These are phyloP conservation scores for Drosophila fuyamai DNA, from an alignment of 1,140 invertebrate genomes.

Conservation along the genomic window DNA sequence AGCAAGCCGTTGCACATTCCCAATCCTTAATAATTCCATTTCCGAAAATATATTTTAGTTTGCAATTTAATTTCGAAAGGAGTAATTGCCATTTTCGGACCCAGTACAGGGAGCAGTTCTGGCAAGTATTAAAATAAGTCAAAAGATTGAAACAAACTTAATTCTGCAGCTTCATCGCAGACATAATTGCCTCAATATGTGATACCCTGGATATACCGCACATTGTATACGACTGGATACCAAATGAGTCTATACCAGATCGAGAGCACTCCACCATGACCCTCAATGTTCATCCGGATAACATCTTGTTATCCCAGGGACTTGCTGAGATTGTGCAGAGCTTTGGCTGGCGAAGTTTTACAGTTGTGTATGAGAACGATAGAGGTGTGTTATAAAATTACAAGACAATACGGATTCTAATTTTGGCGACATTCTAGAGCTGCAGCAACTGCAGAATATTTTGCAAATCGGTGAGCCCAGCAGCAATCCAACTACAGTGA, in stretches of 20 bases:
- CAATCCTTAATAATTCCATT: neutral
- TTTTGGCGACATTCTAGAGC: conserved; percentile 84
- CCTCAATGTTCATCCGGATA: conserved; percentile 92
- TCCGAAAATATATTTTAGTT: conserved; percentile 72
- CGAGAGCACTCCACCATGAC: conserved; percentile 85
- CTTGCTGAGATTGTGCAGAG: conserved; percentile 90
- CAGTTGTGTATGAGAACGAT: conserved; percentile 92
- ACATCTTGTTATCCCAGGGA: conserved; percentile 89
- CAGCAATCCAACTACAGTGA: conserved; percentile 87
- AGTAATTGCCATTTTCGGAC: conserved; percentile 92
- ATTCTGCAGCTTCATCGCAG: conserved; percentile 68
- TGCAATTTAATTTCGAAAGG: conserved; percentile 87
- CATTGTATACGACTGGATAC: conserved; percentile 89
- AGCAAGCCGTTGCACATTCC: too few relatives aligned
- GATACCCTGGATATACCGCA: conserved; percentile 90
- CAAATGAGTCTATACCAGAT: conserved; percentile 87
- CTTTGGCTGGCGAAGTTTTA: conserved; percentile 92
- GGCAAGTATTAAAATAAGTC: conserved; percentile 72
- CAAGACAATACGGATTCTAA: neutral
- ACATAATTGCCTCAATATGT: conserved; percentile 90
- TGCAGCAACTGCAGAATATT: conserved; percentile 93
- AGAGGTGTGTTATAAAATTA: conserved; percentile 84
- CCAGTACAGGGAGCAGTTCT: conserved; percentile 87
- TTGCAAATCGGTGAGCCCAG: conserved; percentile 88
- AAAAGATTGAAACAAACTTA: too few relatives aligned